Evolutionary conservation across 30 jellyfish, hydroid and myxozoan species (phyloP), one percentile per base, ranked within the genome.

Genomic region (Aurelia aurita): DNA sequence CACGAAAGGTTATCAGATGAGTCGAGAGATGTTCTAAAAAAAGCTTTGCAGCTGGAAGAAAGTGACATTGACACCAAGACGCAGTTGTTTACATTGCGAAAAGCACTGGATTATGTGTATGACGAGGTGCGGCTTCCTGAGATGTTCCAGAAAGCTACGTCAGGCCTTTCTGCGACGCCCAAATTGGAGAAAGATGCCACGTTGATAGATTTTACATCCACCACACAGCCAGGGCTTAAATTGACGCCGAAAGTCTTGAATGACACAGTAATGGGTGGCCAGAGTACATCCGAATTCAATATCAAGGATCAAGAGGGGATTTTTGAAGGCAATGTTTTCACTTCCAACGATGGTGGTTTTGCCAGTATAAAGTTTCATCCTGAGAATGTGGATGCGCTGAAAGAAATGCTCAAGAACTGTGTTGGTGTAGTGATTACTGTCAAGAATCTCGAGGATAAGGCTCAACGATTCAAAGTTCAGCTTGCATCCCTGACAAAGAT

Each of bases 351-450:
- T 18, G 99, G 99, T 47, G 99, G 99, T 9, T 94, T 94, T 77
- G 94, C 99, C 0, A 94, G 99, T 58, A 81, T 94, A 10, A 79
- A 97, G 25, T 74, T 94, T 58, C 89, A 83, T 55, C 95, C 99
- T n/a, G 72, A 59, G 4, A 57, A 47, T 58, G 82, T 81, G 69
- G 94, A 66, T 23, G 73, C 74, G 64, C 62, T 94, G 65, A 69
- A 86, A 18, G 72, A 63, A 44, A 83, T 66, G 28, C 91, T 94
- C 7, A 27, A 69, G 15, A 85, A 77, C 23, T 72, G 91, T 35
- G 55, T 44, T 44, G 97, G 95, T 16, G 26, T 94, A n/a, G 62
- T 66, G 8, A 47, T 89, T 63, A 84, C 66, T 28, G 96, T 69
- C 55, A 89, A 83, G 49, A 88, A 76, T 80, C 82, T 89, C 0